Evolutionary conservation across 2,888 invertebrate species (phyloP).

Genomic region (Magallana nippona): DNA sequence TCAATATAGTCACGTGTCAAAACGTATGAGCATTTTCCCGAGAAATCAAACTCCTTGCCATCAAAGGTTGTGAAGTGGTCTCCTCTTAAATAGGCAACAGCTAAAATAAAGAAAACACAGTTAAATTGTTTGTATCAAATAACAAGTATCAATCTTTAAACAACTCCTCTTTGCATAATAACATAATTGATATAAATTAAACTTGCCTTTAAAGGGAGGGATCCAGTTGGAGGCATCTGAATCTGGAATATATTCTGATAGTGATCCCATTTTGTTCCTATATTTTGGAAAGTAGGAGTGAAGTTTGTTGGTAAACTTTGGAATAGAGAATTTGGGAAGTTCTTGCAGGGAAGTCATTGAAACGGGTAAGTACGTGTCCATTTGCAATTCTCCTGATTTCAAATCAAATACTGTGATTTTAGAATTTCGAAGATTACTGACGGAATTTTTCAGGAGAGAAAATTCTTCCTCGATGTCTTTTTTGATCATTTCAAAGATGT

Average conservation of each 20-base stretch:
- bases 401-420: conserved; percentile 59
- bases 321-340: conserved; percentile 50
- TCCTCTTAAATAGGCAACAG: conserved; percentile 89
- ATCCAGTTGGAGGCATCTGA: conserved; percentile 88
- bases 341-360: conserved; percentile 56
- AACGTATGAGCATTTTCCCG: conserved; percentile 89
- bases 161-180: not conserved
- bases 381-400: conserved; percentile 60
- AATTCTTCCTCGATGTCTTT: conserved; percentile 59
- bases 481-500: conserved; percentile 46
- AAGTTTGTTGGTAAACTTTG: conserved; percentile 51
- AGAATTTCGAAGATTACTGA: conserved; percentile 44
- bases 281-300: conserved; percentile 49
- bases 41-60: conserved; percentile 87
- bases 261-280: conserved; percentile 40
- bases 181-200: not conserved
- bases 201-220: conserved; percentile 91
- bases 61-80: conserved; percentile 94
- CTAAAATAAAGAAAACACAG: conserved; percentile 81
- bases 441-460: conserved; percentile 47
- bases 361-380: conserved; percentile 56
- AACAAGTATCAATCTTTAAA: conserved; percentile 76
- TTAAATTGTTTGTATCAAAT: conserved; percentile 79
- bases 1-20: conserved; percentile 90
- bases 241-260: conserved; percentile 83